Base-by-base conservation (phyloP, 92 coral and sea anemone genomes). In the Isaurus tuberculatus region DNA sequence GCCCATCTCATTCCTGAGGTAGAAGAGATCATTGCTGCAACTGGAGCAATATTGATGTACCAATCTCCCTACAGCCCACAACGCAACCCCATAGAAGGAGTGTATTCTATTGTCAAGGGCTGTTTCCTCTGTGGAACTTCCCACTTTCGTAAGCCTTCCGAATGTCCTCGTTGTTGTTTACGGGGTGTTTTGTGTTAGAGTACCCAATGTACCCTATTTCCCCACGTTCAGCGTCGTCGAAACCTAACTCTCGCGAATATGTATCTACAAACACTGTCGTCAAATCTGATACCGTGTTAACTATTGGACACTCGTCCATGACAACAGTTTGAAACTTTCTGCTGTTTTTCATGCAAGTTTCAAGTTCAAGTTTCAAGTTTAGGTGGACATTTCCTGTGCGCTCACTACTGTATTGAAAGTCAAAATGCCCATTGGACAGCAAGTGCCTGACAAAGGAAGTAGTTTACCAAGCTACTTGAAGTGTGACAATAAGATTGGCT, bases 21-120 rank as follows among this genome's bases (percentile, higher is more conserved):
- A 0, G 63, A 60, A 23, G 9, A 48, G 15, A 29, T 83, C 37
- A 83, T 83, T n/a, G 8, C 65, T 27, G 70, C 63, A 20, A 83
- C 86, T 2, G 66, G 80, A 70, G 86, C 86, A 16, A 28, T 83
- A 5, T 19, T 70, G 16, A 43, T 83, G 68, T 69, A 79, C 15
- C 88, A 65, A 2, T 70, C 88, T 32, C 84, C 84, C n/a, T 85
- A 75, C 13, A 42, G 66, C 34, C 85, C 74, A 25, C 13, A 79
- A 15, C 79, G 42, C 16, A 86, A 86, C 16, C 90, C 82, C 42
- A 86, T 80, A 19, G 90, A 86, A 48, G 86, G 81, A 71, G 74
- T 87, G 66, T 70, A 80, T 22, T 72, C 73, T 0, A 80, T 71
- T 22, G 86, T 80, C 27, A 87, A 80, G 64, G 63, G n/a, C n/a